Evolutionary conservation across 92 coral and sea anemone genomes (phyloP).

Genomic region (Pocillopora grandis): DNA sequence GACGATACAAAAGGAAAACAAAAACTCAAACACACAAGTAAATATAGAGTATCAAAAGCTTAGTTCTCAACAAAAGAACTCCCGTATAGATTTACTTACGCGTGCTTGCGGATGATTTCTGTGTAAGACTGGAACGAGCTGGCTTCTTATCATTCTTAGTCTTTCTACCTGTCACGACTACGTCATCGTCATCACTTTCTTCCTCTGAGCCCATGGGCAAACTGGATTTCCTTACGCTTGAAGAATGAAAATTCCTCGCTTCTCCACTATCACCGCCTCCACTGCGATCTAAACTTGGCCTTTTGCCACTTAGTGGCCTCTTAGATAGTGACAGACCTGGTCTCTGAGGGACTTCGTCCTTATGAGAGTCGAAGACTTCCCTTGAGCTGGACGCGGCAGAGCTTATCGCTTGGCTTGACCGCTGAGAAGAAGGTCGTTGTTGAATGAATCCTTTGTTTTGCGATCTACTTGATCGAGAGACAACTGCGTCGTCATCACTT

Average conservation of each 20-base stretch:
- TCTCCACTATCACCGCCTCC: neutral
- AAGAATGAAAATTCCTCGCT: slow-evolving; percentile 1
- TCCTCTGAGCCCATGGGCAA: slow-evolving; percentile 49
- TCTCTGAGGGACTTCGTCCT: neutral
- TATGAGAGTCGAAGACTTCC: slow-evolving; percentile 2
- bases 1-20: too few relatives aligned
- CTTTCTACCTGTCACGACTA: slow-evolving; percentile 33
- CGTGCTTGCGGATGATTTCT: slow-evolving; percentile 14
- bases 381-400: slow-evolving; percentile 9
- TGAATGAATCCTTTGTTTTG: slow-evolving; percentile 30
- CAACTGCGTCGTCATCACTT: slow-evolving; percentile 51
- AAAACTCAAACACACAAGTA: too few relatives aligned
- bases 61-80: too few relatives aligned
- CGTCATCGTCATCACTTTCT: slow-evolving; percentile 52
- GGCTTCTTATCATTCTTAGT: neutral
- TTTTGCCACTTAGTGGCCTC: slow-evolving; percentile 27
- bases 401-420: slow-evolving; percentile 2
- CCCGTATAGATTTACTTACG: slow-evolving; percentile 8
- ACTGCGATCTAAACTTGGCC: slow-evolving; percentile 4
- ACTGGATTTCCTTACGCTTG: neutral
- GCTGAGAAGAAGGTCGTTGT: slow-evolving; percentile 27
- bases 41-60: too few relatives aligned
- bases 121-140: slow-evolving; percentile 35
- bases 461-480: slow-evolving; percentile 34
- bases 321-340: slow-evolving; percentile 30